Evolutionary conservation across 2,888 invertebrate genomes (phyloP).

Genomic region (Drosophila siamana): DNA sequence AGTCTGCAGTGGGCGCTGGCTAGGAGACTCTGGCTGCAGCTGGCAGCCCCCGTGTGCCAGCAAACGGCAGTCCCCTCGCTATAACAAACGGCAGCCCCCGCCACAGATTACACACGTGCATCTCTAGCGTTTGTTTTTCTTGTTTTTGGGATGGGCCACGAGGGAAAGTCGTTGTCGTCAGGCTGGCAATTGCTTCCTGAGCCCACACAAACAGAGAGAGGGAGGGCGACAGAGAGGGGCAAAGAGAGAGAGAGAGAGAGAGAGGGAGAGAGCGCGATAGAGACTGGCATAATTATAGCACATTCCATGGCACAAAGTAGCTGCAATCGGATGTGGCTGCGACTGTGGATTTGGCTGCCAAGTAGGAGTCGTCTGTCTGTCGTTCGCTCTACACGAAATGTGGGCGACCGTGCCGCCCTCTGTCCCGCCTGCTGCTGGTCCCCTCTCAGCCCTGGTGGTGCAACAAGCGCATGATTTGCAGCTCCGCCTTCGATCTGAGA

Average conservation of each 20-base stretch:
- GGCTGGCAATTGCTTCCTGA: conserved; percentile 61
- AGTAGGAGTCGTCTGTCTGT: conserved; percentile 50
- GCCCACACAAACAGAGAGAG: conserved; percentile 59
- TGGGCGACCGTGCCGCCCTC: conserved; percentile 51
- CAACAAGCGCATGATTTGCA: conserved; percentile 43
- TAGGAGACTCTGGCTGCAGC: not conserved
- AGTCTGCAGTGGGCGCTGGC: conserved; percentile 48
- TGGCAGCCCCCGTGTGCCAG: not conserved
- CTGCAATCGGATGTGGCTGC: conserved; percentile 76
- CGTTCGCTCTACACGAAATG: conserved; percentile 27
- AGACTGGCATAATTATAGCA: conserved; percentile 75
- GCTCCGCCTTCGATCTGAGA: conserved; percentile 62
- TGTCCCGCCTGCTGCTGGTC: too few species aligned
- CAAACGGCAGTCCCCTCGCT: not conserved
- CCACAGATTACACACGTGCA: conserved; percentile 9
- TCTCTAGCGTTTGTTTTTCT: too few species aligned
- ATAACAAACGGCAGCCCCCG: not conserved
- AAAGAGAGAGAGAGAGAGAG: not conserved
- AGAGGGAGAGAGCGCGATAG: not conserved
- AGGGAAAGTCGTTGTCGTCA: conserved; percentile 42
- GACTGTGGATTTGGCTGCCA: conserved; percentile 37
- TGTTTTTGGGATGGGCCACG: conserved; percentile 37
- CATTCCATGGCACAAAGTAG: conserved; percentile 70
- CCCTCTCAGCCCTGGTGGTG: not conserved
- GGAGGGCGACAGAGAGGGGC: not conserved